Conservation (phyloP, 2,113 vertebrate species). For the Gavia stellata region DNA sequence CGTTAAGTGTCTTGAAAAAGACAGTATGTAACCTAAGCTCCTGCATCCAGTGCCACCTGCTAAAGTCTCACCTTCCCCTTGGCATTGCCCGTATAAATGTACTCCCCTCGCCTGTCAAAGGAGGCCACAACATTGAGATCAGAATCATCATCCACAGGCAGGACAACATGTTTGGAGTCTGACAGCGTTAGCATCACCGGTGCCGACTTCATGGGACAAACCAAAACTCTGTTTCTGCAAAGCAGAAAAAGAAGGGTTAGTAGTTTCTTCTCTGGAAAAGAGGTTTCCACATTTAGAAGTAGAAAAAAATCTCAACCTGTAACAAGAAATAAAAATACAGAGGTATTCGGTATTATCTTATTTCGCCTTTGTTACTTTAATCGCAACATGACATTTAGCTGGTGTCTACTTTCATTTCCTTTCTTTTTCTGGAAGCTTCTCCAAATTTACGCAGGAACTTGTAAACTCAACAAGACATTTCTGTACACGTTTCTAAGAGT, state of each 20-base stretch:
- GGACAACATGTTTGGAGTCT: slow-evolving; percentile 93
- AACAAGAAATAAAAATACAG: background rate
- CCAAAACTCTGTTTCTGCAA: slow-evolving; percentile 91
- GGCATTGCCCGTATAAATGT: slow-evolving; percentile 97
- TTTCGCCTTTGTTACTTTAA: background rate
- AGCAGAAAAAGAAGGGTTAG: background rate
- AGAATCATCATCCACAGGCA: slow-evolving; percentile 97
- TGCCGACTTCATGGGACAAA: slow-evolving; percentile 98
- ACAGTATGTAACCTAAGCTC: background rate
- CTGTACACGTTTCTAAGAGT: fast-evolving
- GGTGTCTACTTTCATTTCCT: fast-evolving
- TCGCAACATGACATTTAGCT: fast-evolving
- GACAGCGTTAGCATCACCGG: slow-evolving; percentile 93
- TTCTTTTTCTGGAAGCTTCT: background rate
- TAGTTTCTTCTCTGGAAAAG: background rate
- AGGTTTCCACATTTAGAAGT: background rate
- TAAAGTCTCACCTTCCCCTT: slow-evolving; percentile 90
- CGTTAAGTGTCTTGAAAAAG: background rate
- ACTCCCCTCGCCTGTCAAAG: slow-evolving; percentile 94
- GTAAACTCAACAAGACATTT: background rate
- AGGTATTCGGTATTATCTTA: too few species aligned
- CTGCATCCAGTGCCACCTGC: background rate
- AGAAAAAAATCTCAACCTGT: fast-evolving
- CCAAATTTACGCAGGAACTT: background rate
- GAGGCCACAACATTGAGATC: slow-evolving; percentile 97